A percentile compares a stretch with the other conserved stretches of the same genome.
phyloP scores from a whole-genome alignment of 2,888 invertebrate genomes.

The Miltochrista miniata region DNA sequence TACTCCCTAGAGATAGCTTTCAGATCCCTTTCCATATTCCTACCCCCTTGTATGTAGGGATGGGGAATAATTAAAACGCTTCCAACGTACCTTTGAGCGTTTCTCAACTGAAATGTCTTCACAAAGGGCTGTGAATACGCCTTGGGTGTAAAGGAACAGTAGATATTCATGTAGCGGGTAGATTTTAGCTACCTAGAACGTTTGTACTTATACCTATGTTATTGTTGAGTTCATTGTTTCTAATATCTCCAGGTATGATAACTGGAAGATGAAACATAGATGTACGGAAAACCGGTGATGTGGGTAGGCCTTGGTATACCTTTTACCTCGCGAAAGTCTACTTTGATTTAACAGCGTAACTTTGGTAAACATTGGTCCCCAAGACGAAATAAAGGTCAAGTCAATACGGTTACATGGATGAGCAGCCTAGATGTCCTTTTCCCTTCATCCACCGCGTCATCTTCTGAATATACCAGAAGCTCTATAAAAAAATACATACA shows the following conservation, averaged over 20 bases:
- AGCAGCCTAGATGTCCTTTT: too few relatives aligned
- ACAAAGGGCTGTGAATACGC: conserved; percentile 64
- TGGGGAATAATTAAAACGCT: conserved; percentile 71
- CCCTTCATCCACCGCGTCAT: too few relatives aligned
- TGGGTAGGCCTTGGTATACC: too few relatives aligned
- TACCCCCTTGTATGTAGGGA: conserved; percentile 49
- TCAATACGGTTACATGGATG: too few relatives aligned
- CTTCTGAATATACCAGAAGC: too few relatives aligned
- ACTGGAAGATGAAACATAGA: too few relatives aligned
- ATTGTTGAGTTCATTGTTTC: conserved; percentile 7
- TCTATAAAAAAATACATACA: too few relatives aligned
- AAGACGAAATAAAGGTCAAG: too few relatives aligned
- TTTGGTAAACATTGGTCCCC: too few relatives aligned
- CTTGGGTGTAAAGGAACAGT: conserved; percentile 62
- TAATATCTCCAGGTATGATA: conserved; percentile 8
- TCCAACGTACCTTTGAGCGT: conserved; percentile 63
- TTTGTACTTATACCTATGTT: conserved; percentile 2
- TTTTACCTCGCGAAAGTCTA: too few relatives aligned
- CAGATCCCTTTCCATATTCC: conserved; percentile 44
- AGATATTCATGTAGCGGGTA: conserved; percentile 50
- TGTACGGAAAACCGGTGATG: too few relatives aligned
- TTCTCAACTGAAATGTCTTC: conserved; percentile 59
- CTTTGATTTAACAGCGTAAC: too few relatives aligned
- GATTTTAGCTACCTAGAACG: conserved; percentile 30
- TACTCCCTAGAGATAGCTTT: conserved; percentile 40